Conservation (phyloP, 2,797 vertebrate species). For the Megalops cyprinoides region DNA sequence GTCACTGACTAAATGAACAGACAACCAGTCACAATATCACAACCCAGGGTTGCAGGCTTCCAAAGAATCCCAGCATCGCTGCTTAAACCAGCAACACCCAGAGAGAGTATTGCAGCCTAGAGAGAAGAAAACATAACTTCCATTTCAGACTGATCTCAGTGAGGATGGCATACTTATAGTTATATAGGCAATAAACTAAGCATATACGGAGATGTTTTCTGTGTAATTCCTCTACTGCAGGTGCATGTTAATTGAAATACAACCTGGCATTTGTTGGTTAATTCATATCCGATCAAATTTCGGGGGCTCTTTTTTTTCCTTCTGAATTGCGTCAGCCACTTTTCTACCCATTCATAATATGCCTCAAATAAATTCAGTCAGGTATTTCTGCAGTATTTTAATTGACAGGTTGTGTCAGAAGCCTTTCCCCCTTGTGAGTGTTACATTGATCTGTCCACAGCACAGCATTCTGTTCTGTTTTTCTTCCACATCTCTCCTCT, state of each 20-base stretch:
- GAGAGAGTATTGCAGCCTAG: too few relatives aligned
- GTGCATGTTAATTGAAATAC: constrained; percentile 34
- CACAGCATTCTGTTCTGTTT: neutral
- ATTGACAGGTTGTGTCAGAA: neutral
- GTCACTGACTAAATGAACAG: too few relatives aligned
- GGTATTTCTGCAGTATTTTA: neutral
- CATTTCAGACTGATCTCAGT: too few relatives aligned
- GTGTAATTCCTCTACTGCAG: constrained; percentile 39
- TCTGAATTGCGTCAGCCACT: constrained; percentile 28
- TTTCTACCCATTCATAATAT: neutral
- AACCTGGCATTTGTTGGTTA: constrained; percentile 49
- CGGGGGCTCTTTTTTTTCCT: neutral
- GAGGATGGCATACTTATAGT: neutral
- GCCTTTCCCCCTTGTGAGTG: neutral
- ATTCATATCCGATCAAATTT: constrained; percentile 38
- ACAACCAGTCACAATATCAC: too few relatives aligned
- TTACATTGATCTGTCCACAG: too few relatives aligned
- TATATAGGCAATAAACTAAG: neutral
- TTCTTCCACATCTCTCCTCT: neutral
- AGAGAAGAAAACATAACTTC: too few relatives aligned
- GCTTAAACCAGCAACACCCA: too few relatives aligned
- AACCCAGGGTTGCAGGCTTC: too few relatives aligned
- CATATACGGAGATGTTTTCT: neutral
- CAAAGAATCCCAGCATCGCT: too few relatives aligned
- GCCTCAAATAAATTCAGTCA: neutral